A percentile compares a stretch with the other conserved stretches of the same genome.
phyloP scores from a whole-genome alignment of 2,113 vertebrate species.

The Cairina moschata region DNA sequence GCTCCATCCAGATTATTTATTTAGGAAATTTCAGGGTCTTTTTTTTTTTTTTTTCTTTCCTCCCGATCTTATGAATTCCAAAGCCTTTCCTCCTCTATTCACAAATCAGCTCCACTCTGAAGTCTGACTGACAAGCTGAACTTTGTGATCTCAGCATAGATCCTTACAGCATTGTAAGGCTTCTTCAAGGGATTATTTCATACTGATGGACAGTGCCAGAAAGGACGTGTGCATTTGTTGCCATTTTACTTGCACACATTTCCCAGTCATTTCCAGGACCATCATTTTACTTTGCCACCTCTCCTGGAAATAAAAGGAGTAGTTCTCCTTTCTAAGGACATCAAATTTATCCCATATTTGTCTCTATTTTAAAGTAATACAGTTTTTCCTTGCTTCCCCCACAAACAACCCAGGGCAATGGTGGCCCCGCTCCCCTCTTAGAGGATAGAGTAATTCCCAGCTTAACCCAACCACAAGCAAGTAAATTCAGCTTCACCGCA shows the following conservation, averaged over 20 bases:
- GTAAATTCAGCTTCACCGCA: not conserved
- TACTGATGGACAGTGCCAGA: not conserved
- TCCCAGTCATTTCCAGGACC: not conserved
- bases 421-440: rapidly evolving
- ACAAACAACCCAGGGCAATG: not conserved
- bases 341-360: not conserved
- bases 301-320: not conserved
- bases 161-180: not conserved
- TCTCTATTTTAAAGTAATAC: conserved; percentile 8
- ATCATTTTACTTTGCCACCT: not conserved
- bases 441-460: not conserved
- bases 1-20: not conserved
- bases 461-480: not conserved
- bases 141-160: not conserved
- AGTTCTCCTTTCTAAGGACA: not conserved
- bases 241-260: not conserved
- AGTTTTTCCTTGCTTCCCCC: not conserved
- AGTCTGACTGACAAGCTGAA: conserved; percentile 41
- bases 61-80: conserved; percentile 20
- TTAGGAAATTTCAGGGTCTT: conserved; percentile 19
- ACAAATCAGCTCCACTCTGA: not conserved
- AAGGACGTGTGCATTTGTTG: not conserved
- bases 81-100: conserved; percentile 33
- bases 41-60: not conserved
- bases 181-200: not conserved